phyloP scores from a whole-genome alignment of 2,888 invertebrate genomes.

The Agrochola lychnidis region DNA sequence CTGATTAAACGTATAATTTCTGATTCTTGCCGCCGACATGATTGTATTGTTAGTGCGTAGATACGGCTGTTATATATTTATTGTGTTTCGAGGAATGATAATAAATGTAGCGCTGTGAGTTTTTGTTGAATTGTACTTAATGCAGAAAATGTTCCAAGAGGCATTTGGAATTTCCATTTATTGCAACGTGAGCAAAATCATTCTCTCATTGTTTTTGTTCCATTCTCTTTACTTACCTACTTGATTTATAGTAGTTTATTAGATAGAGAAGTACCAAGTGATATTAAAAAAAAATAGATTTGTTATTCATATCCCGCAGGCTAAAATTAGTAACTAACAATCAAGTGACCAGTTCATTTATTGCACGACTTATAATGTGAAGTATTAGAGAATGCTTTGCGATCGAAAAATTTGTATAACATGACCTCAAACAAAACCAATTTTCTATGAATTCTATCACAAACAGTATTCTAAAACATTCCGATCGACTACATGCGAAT shows the following conservation, averaged over 20 bases:
- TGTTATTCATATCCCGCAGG: background rate
- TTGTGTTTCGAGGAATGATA: background rate
- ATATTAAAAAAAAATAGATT: background rate
- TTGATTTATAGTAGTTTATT: background rate
- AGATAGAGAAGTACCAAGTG: background rate
- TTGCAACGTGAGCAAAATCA: background rate
- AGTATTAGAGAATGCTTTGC: too few species aligned
- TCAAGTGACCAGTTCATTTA: background rate
- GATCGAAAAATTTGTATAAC: too few species aligned
- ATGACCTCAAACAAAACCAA: conserved; percentile 6
- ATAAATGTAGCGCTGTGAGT: background rate
- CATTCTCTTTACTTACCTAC: background rate
- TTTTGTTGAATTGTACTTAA: background rate
- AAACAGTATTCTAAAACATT: conserved; percentile 4
- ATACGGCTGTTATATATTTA: background rate
- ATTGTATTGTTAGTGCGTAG: background rate
- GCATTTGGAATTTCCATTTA: background rate
- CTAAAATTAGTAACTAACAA: background rate
- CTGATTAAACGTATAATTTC: conserved; percentile 4
- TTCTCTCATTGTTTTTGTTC: background rate
- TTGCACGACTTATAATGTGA: too few species aligned
- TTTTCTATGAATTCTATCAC: conserved; percentile 12
- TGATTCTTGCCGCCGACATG: background rate
- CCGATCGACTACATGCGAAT: background rate
- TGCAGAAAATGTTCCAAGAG: background rate